Conservation (phyloP, 2,797 vertebrate species). For the Octomys mimax region DNA sequence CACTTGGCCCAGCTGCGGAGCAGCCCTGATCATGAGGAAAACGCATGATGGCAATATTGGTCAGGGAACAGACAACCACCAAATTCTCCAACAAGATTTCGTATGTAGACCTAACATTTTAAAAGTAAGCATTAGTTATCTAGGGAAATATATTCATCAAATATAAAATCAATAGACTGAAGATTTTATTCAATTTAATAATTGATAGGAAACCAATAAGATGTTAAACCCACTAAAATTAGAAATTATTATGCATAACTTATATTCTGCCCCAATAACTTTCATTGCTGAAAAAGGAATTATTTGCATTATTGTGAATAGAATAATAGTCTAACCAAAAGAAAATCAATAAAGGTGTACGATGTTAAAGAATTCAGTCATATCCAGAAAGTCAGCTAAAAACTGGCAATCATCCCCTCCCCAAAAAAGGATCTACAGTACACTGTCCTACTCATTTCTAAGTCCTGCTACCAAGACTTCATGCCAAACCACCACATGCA, state of each 20-base stretch:
- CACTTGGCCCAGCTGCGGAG: not conserved
- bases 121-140: not conserved
- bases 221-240: slow-evolving; percentile 17
- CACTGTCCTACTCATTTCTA: not conserved
- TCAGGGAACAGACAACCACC: not conserved
- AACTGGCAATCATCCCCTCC: not conserved
- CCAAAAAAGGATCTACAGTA: not conserved
- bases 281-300: slow-evolving; percentile 1
- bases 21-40: not conserved
- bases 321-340: not conserved
- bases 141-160: not conserved
- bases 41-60: not conserved
- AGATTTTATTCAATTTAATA: not conserved
- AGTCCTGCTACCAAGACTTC: not conserved
- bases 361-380: not conserved
- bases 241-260: not conserved
- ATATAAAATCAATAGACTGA: slow-evolving; percentile 1
- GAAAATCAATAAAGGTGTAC: not conserved
- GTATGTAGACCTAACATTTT: not conserved
- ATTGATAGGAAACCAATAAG: not conserved
- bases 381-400: not conserved
- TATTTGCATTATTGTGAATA: not conserved
- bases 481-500: not conserved
- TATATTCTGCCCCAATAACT: not conserved
- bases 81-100: not conserved